Base-by-base conservation (phyloP, 2,113 vertebrate genomes). In the Progne subis region DNA sequence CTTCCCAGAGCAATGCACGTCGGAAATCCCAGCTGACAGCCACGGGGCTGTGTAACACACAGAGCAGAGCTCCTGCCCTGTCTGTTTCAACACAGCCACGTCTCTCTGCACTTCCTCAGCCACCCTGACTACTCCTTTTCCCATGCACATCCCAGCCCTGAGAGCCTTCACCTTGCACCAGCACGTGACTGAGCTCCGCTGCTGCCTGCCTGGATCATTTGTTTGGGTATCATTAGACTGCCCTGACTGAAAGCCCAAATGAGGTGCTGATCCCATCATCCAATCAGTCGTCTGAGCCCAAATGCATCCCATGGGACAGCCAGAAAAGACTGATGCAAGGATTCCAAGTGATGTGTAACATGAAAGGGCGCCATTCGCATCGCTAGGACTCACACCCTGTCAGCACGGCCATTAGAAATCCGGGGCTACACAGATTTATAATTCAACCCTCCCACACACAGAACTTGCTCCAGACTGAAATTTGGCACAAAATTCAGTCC, bases 211-310 rank as follows among this genome's bases (percentile, higher is more conserved):
- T 71, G 49, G 77, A 82, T 72, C 53, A 80, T 88, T 88, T 93
- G 83, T 95, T 92, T 84, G 83, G 90, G 81, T 92, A 93, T 70
- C 87, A 57, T 72, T 50, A 90, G 82, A 92, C 9, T 47, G 85
- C 69, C 68, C 82, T 88, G 93, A 96, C 80, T 85, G 91, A 97
- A 96, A 95, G 84, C 77, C 53, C 65, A 97, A 97, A 97, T 96
- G 97, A 97, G 94, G 95, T 96, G 96, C 80, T 97, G 97, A 97
- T 96, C 92, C 94, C 92, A 96, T 96, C 95, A 95, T 91, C 95
- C 82, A 67, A 83, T 96, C 94, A 95, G 78, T 95, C 82, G 72
- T 77, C 80, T 79, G 77, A 94, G 93, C 85, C 57, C 41, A 53
- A 94, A 92, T 41, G 64, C 26, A 50, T 93, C 97, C 79, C 53